These are phyloP conservation scores for Ophion ventricosus DNA, from an alignment of 2,888 invertebrate species.

Conservation along the genomic window DNA sequence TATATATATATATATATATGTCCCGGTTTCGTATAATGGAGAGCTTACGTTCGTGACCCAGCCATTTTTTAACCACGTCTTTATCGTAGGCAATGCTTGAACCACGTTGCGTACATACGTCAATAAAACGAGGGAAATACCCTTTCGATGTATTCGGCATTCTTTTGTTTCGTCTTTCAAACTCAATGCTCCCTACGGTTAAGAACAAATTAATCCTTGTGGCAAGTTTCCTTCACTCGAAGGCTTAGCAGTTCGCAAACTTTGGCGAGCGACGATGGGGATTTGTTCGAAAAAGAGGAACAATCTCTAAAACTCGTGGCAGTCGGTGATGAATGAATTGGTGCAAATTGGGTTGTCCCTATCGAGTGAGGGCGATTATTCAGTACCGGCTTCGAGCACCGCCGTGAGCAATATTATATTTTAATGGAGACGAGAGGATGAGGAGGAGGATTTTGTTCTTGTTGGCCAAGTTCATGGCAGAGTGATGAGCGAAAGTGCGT, in stretches of 20 bases:
- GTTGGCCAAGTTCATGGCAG: conserved; percentile 10
- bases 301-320: neutral
- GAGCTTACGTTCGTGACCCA: too few species aligned
- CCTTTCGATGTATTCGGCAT: neutral
- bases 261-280: neutral
- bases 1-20: too few species aligned
- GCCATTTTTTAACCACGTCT: too few species aligned
- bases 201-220: neutral
- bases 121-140: neutral
- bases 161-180: neutral
- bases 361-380: neutral
- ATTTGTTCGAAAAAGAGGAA: neutral
- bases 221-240: neutral
- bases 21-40: too few species aligned
- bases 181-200: neutral
- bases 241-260: neutral
- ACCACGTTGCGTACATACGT: neutral
- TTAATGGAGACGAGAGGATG: neutral
- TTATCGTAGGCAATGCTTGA: neutral
- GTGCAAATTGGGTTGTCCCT: neutral
- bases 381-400: neutral
- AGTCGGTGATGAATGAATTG: neutral
- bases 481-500: neutral
- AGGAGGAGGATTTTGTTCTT: conserved; percentile 16
- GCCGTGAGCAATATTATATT: neutral